Percentiles rank a stretch among this genome's conserved stretches.
phyloP scores from a whole-genome alignment of 2,888 invertebrate species.

The Agapostemon virescens region DNA sequence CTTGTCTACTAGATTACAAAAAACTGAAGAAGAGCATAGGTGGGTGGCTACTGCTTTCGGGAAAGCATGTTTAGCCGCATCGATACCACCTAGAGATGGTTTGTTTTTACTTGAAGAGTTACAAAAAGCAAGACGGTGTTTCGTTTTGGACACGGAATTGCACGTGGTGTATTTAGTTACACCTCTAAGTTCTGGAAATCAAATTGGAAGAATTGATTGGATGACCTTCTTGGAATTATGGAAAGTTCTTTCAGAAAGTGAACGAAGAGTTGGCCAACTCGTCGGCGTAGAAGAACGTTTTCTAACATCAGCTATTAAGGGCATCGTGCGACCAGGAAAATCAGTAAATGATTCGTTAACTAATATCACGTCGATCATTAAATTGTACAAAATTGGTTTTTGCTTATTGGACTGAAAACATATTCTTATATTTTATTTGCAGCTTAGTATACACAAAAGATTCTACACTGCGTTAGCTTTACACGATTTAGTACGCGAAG shows the following conservation, averaged over 20 bases:
- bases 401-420: not conserved
- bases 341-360: conserved; percentile 56
- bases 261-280: conserved; percentile 92
- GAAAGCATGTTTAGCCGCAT: conserved; percentile 94
- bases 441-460: conserved; percentile 81
- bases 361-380: not conserved
- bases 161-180: conserved; percentile 98
- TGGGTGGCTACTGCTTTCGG: conserved; percentile 93
- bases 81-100: conserved; percentile 97
- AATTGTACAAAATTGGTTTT: not conserved
- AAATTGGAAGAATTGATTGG: conserved; percentile 90
- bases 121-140: conserved; percentile 92
- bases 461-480: conserved; percentile 95
- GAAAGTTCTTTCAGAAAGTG: conserved; percentile 89
- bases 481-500: conserved; percentile 95
- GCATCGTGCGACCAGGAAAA: conserved; percentile 82
- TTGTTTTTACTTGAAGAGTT: conserved; percentile 93
- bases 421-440: conserved; percentile 33
- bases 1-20: conserved; percentile 60
- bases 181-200: conserved; percentile 92
- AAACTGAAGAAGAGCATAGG: conserved; percentile 72
- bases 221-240: conserved; percentile 89
- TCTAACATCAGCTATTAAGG: conserved; percentile 89
- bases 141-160: conserved; percentile 96
- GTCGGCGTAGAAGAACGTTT: conserved; percentile 94